These are phyloP conservation scores for Halcyon senegalensis DNA, from an alignment of 2,113 vertebrate genomes.

Conservation along the genomic window DNA sequence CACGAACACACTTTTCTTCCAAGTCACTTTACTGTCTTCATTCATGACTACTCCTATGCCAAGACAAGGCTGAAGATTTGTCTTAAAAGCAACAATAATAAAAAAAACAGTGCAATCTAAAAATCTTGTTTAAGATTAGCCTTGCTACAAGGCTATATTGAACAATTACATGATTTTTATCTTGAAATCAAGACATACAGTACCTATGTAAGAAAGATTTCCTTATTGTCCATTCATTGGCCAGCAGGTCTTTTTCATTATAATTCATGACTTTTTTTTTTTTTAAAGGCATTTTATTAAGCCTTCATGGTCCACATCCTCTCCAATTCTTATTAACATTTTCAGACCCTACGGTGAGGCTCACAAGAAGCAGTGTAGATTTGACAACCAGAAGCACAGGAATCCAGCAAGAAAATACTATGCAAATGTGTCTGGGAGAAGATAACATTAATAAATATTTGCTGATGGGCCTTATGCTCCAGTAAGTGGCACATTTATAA, in stretches of 20 bases:
- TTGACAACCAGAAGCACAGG: slow-evolving; percentile 41
- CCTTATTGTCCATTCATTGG: background rate
- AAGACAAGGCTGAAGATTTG: background rate
- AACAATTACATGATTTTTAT: background rate
- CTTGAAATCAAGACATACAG: background rate
- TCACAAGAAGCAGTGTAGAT: slow-evolving; percentile 57
- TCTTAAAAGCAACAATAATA: background rate
- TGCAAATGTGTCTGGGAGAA: slow-evolving; percentile 43
- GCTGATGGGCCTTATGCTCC: slow-evolving; percentile 36
- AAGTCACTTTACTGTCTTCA: background rate
- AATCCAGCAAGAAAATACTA: slow-evolving; percentile 66
- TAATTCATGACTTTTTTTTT: background rate
- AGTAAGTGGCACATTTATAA: slow-evolving; percentile 33
- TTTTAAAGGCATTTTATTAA: slow-evolving; percentile 37
- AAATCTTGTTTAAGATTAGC: background rate
- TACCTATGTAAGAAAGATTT: background rate
- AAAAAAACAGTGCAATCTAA: background rate
- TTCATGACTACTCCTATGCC: background rate
- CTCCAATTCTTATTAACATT: slow-evolving; percentile 45
- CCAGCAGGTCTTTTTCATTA: slow-evolving; percentile 16
- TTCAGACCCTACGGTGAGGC: slow-evolving; percentile 50
- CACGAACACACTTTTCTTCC: background rate
- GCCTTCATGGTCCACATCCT: background rate
- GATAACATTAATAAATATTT: slow-evolving; percentile 64
- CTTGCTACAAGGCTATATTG: background rate